Conservation (phyloP, 2,797 vertebrate species). For the Sebastes trivittatus region DNA sequence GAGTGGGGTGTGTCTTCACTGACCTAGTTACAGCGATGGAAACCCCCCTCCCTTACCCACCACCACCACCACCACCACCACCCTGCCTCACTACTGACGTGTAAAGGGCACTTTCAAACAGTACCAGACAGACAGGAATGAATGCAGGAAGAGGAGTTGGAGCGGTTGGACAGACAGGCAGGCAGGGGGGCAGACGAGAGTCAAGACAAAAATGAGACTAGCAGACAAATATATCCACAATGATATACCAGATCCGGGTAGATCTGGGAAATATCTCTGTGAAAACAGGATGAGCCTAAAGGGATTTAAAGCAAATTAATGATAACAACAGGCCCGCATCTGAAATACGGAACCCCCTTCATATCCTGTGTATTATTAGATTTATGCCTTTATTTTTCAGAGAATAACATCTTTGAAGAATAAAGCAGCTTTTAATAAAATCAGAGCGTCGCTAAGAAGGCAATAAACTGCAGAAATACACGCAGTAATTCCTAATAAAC, state of each 20-base stretch:
- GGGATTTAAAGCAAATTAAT: conserved; percentile 69
- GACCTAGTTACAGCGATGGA: conserved; percentile 78
- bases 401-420: conserved; percentile 46
- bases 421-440: conserved; percentile 66
- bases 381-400: conserved; percentile 51
- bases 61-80: not conserved
- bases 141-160: conserved; percentile 22
- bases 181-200: conserved; percentile 15
- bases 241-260: conserved; percentile 34
- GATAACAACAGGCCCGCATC: conserved; percentile 60
- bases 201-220: conserved; percentile 36
- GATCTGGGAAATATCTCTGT: conserved; percentile 64
- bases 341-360: conserved; percentile 50
- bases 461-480: conserved; percentile 50
- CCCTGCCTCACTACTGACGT: conserved; percentile 56
- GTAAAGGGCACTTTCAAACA: conserved; percentile 76
- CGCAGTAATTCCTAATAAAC: conserved; percentile 50
- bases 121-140: conserved; percentile 54
- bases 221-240: conserved; percentile 45
- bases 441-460: conserved; percentile 11
- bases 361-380: conserved; percentile 73
- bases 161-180: not conserved
- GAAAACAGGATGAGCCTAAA: conserved; percentile 64
- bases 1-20: conserved; percentile 75
- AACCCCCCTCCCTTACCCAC: conserved; percentile 22